Evolutionary conservation across 2,797 vertebrate species (phyloP).

Genomic region (Alfaro cultratus): DNA sequence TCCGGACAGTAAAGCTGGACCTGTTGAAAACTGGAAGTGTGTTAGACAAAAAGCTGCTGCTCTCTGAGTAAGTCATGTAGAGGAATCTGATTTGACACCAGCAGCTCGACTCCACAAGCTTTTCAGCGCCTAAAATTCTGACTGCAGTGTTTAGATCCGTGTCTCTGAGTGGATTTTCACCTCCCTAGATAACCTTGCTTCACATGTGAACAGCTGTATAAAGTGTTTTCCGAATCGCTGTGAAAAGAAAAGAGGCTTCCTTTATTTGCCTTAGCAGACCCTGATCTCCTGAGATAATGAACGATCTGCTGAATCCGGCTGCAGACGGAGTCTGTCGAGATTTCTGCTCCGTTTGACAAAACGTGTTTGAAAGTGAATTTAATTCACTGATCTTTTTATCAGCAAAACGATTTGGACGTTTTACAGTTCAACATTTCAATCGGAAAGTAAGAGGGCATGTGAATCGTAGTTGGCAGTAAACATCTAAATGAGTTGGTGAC

Average conservation of each 20-base stretch:
- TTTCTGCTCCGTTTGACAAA: not conserved
- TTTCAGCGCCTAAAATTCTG: not conserved
- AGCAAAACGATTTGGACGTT: not conserved
- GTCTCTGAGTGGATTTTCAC: not conserved
- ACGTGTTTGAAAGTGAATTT: not conserved
- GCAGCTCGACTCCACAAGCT: not conserved
- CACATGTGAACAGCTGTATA: not conserved
- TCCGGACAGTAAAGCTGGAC: not conserved
- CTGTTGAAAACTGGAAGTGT: not conserved
- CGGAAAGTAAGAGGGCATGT: not conserved
- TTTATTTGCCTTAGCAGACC: not conserved
- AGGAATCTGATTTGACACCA: not conserved
- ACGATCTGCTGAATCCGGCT: not conserved
- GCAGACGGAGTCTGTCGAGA: not conserved
- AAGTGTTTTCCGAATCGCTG: not conserved
- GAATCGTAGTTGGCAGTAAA: not conserved
- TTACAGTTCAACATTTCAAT: not conserved
- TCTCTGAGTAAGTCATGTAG: not conserved
- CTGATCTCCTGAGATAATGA: not conserved
- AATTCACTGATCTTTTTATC: not conserved
- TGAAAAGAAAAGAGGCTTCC: not conserved
- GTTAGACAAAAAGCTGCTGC: not conserved
- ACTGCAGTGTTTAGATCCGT: not conserved
- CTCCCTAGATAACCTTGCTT: not conserved
- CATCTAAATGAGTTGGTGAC: not conserved